phyloP scores from a whole-genome alignment of 1,140 invertebrate genomes.

The Meloidogyne exigua region DNA sequence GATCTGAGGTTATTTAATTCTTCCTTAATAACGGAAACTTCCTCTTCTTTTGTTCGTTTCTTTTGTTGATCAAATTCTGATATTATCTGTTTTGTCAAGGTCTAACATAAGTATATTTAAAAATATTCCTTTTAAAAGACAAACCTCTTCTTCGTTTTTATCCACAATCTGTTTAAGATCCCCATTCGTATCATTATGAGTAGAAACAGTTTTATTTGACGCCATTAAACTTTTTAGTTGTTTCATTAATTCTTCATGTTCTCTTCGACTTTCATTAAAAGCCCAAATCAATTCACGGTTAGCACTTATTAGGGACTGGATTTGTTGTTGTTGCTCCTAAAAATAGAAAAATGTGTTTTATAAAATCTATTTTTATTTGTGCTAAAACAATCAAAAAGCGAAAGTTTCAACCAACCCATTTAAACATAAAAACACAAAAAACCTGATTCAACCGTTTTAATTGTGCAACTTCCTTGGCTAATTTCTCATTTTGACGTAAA shows the following conservation, averaged over 20 bases:
- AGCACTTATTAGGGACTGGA: constrained; percentile 18
- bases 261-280: constrained; percentile 22
- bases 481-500: constrained; percentile 13
- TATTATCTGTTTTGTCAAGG: background rate
- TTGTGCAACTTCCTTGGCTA: constrained; percentile 14
- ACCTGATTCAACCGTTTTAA: constrained; percentile 23
- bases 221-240: constrained; percentile 10
- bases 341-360: background rate
- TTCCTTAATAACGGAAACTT: constrained; percentile 5
- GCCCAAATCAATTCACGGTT: constrained; percentile 29
- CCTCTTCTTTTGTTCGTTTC: background rate
- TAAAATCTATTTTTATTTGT: too few relatives aligned
- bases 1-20: background rate
- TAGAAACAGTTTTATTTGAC: background rate
- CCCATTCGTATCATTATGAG: background rate
- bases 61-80: background rate
- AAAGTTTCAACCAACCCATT: background rate
- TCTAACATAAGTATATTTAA: background rate
- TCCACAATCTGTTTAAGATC: constrained; percentile 3
- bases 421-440: background rate
- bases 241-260: constrained; percentile 24
- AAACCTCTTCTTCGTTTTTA: background rate
- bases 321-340: constrained; percentile 28
- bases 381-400: background rate
- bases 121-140: background rate